A percentile compares a stretch with the other conserved stretches of the same genome.
phyloP scores from a whole-genome alignment of 2,888 invertebrate genomes.

The Lycaena phlaeas region DNA sequence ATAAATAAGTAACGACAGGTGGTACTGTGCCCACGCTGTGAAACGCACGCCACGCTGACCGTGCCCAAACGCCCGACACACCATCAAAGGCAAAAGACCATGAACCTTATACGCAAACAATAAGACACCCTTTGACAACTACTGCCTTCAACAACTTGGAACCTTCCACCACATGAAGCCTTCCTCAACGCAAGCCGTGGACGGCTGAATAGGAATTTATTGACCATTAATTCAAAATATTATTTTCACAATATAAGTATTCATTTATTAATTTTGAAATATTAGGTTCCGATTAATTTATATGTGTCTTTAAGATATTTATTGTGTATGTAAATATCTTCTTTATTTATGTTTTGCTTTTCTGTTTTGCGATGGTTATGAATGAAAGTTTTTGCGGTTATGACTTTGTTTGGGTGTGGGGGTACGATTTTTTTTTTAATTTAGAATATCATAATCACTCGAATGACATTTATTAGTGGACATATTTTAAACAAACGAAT shows the following conservation, averaged over 20 bases:
- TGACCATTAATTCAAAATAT: constrained; percentile 74
- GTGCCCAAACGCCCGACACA: constrained; percentile 24
- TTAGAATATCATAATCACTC: too few species aligned
- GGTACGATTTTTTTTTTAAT: too few species aligned
- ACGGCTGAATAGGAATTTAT: constrained; percentile 73
- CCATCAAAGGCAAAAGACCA: not conserved
- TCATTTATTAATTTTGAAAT: constrained; percentile 74
- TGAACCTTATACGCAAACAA: not conserved
- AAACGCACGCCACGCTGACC: constrained; percentile 56
- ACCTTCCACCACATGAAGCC: constrained; percentile 24
- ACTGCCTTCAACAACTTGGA: constrained; percentile 23
- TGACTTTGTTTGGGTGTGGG: constrained; percentile 2
- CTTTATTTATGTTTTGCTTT: constrained; percentile 66
- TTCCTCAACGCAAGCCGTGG: constrained; percentile 68
- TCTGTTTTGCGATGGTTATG: constrained; percentile 50
- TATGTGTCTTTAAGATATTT: constrained; percentile 73
- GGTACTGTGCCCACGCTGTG: constrained; percentile 71
- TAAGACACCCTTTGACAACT: constrained; percentile 17
- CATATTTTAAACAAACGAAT: too few species aligned
- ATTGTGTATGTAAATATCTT: constrained; percentile 71
- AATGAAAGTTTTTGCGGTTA: constrained; percentile 15
- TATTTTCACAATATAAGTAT: constrained; percentile 74
- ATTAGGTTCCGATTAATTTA: constrained; percentile 74
- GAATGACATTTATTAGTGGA: too few species aligned
- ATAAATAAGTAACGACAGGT: constrained; percentile 74